phyloP scores from a whole-genome alignment of 2,888 invertebrate genomes.

The Amphipyra tragopoginis region DNA sequence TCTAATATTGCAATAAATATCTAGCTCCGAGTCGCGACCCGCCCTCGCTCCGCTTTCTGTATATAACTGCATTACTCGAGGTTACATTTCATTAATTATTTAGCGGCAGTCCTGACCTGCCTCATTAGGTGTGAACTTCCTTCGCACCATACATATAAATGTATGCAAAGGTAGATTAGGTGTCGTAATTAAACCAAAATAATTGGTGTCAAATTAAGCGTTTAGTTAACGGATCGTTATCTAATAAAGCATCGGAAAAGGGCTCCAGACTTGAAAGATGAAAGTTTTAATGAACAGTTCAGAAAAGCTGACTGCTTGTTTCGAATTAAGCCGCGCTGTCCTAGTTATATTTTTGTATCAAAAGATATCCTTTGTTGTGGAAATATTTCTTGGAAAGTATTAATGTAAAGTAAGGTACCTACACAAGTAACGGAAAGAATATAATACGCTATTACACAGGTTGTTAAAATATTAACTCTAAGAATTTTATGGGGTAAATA shows the following conservation, averaged over 20 bases:
- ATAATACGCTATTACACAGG: too few relatives aligned
- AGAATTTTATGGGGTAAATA: too few relatives aligned
- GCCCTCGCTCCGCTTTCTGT: slow-evolving; percentile 43
- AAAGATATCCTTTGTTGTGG: not conserved
- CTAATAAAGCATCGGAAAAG: slow-evolving; percentile 19
- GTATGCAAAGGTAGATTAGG: not conserved
- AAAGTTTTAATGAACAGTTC: slow-evolving; percentile 16
- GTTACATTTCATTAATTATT: slow-evolving; percentile 42
- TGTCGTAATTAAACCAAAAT: not conserved
- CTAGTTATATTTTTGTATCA: not conserved
- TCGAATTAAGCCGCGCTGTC: not conserved
- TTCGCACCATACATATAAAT: slow-evolving; percentile 3
- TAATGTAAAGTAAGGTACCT: not conserved
- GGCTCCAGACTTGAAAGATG: not conserved
- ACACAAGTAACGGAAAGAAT: too few relatives aligned
- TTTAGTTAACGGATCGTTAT: slow-evolving; percentile 14
- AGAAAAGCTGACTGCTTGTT: slow-evolving; percentile 1
- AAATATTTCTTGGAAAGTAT: not conserved
- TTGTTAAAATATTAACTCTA: too few relatives aligned
- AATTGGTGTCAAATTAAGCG: slow-evolving; percentile 9
- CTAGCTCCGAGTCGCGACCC: slow-evolving; percentile 22
- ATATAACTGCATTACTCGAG: slow-evolving; percentile 28
- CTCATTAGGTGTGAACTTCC: slow-evolving; percentile 26
- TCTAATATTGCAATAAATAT: slow-evolving; percentile 6
- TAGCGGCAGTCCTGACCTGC: slow-evolving; percentile 16